These are phyloP conservation scores for Aphidius gifuensis DNA, from an alignment of 1,140 invertebrate genomes.

Conservation along the genomic window DNA sequence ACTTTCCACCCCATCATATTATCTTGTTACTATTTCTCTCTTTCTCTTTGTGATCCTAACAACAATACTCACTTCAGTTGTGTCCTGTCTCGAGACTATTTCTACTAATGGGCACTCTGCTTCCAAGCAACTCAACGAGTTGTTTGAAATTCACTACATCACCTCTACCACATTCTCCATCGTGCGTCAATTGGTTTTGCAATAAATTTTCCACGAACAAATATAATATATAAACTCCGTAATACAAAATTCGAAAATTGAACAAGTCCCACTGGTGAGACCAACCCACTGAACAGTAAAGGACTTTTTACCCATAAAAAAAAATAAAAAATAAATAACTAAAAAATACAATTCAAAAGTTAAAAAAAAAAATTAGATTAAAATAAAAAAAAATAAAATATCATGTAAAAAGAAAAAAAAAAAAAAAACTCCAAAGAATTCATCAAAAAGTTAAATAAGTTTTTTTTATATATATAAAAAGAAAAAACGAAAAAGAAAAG, in stretches of 20 bases:
- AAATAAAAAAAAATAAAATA: no score
- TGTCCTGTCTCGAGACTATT: conserved; percentile 5
- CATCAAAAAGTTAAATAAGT: no score
- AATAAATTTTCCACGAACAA: conserved; percentile 13
- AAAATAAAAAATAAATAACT: not conserved
- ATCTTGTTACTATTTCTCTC: no score
- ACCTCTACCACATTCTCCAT: conserved; percentile 5
- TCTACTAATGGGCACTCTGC: conserved; percentile 16
- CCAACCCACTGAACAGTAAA: not conserved
- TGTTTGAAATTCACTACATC: conserved; percentile 27
- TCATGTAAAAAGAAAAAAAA: no score
- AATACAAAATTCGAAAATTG: conserved; percentile 11
- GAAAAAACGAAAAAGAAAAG: no score
- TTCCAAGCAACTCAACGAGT: conserved; percentile 2
- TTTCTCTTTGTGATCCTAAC: no score
- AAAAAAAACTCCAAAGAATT: no score
- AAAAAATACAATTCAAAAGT: not conserved
- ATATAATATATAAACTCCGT: not conserved
- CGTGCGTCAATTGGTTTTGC: conserved; percentile 21
- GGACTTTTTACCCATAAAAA: not conserved
- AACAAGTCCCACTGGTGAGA: not conserved
- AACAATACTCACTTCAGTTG: conserved; percentile 15
- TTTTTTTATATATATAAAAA: no score
- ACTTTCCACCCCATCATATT: no score
- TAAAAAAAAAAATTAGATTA: no score